phyloP scores from a whole-genome alignment of 1,140 invertebrate genomes.

The Thalassaphorura encarpata region DNA sequence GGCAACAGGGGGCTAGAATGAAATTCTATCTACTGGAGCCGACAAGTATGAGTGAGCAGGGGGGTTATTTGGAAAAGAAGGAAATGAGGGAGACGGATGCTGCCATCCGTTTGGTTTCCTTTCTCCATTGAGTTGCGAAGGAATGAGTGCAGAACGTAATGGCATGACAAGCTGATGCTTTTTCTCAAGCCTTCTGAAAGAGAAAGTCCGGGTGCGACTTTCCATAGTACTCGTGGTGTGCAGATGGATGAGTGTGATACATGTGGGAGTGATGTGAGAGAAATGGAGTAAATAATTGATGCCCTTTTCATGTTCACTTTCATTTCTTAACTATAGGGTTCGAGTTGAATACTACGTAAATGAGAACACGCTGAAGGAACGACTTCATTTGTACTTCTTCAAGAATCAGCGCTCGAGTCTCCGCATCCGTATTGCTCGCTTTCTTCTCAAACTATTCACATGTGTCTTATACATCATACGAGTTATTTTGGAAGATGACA shows the following conservation, averaged over 20 bases:
- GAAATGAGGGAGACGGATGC: too few species aligned
- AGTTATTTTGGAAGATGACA: conserved; percentile 78
- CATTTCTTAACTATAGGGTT: conserved; percentile 66
- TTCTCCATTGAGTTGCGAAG: too few species aligned
- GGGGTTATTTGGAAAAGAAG: too few species aligned
- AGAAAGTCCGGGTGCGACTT: background rate
- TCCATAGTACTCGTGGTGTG: background rate
- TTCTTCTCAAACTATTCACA: conserved; percentile 91
- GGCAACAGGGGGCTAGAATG: too few species aligned
- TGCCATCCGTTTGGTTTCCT: too few species aligned
- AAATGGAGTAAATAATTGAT: too few species aligned
- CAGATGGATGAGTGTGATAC: background rate
- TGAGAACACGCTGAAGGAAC: conserved; percentile 96
- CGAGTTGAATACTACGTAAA: conserved; percentile 98
- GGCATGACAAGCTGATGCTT: background rate
- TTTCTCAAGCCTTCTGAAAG: background rate
- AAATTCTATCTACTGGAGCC: too few species aligned
- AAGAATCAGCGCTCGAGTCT: conserved; percentile 98
- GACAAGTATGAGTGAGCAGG: too few species aligned
- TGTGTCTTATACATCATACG: conserved; percentile 91
- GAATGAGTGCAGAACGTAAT: background rate
- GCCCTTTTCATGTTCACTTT: too few species aligned
- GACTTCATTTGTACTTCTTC: conserved; percentile 95
- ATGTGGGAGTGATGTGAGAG: too few species aligned
- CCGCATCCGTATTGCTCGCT: conserved; percentile 90